Conservation (phyloP, 2,888 invertebrate genomes). For the Cephus runcator region DNA sequence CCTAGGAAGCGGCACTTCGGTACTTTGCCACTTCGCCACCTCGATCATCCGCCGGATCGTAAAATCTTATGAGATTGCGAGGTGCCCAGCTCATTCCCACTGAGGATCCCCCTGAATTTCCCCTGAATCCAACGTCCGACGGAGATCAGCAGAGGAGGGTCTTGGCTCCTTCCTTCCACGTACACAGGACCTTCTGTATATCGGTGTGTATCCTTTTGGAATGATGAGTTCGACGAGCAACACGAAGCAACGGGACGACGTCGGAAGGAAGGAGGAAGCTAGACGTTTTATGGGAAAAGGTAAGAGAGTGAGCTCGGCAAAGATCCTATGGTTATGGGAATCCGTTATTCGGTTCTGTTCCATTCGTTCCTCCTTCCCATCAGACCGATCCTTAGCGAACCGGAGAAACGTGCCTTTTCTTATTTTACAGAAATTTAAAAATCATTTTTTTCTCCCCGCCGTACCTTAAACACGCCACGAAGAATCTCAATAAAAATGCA, state of each 20-base stretch:
- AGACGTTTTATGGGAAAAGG: neutral
- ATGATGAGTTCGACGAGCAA: neutral
- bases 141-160: neutral
- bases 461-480: neutral
- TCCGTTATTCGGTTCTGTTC: neutral
- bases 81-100: neutral
- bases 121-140: neutral
- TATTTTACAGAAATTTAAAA: neutral
- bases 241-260: neutral
- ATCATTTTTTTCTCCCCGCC: too few species aligned
- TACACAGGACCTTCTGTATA: neutral
- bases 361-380: neutral
- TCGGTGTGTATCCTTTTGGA: neutral
- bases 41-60: slow-evolving; percentile 20
- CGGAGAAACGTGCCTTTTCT: neutral
- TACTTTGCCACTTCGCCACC: neutral
- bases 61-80: slow-evolving; percentile 28
- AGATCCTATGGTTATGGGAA: neutral
- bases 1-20: neutral
- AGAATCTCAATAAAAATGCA: neutral
- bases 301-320: neutral
- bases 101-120: neutral
- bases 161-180: neutral
- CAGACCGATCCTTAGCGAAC: neutral
- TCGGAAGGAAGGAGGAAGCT: neutral